Base-by-base conservation (phyloP, 35 echinoderm and acorn worm species). In the Lytechinus variegatus region DNA sequence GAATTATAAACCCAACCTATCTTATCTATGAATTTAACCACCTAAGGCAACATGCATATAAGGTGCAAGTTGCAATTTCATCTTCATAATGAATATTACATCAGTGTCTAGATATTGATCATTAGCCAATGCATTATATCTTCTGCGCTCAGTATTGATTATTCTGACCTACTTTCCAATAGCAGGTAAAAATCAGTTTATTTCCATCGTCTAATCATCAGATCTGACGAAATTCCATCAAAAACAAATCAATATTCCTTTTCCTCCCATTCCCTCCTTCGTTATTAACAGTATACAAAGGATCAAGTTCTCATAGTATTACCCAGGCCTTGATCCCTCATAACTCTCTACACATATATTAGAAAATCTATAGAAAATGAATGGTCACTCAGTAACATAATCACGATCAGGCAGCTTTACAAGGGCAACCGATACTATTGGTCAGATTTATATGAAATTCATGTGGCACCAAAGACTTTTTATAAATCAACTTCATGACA, bases 161-260 rank as follows among this genome's bases (percentile, higher is more conserved):
- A 24, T 24, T 5, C 66, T 79, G n/a, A 79, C 66, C 66, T 79
- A 79, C 66, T 79, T 79, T 24, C 66, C 66, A 12, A 60, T 19
- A 16, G 61, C 66, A 79, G 66, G 66, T 7, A 24, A 79, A 24
- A 79, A 79, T 5, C 66, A 6, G 66, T 19, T 79, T 24, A 79
- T 79, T 79, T 79, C n/a, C 66, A 79, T 79, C 66, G 24, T 79
- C 66, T 79, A 79, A 79, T 79, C 66, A 79, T 24, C 66, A 79
- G 66, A 19, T 79, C 66, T 79, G 19, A 24, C 33, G 2, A 44
- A 24, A 79, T 79, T 19, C n/a, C n/a, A 24, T 19, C 19, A 7
- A n/a, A 79, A 79, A 44, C 33, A 79, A n/a, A 79, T 79, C 66
- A 79, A 79, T 79, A 79, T 79, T 79, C 14, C 1, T 16, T 79